phyloP scores from a whole-genome alignment of 1,140 invertebrate species.

The Drosophila gunungcola region DNA sequence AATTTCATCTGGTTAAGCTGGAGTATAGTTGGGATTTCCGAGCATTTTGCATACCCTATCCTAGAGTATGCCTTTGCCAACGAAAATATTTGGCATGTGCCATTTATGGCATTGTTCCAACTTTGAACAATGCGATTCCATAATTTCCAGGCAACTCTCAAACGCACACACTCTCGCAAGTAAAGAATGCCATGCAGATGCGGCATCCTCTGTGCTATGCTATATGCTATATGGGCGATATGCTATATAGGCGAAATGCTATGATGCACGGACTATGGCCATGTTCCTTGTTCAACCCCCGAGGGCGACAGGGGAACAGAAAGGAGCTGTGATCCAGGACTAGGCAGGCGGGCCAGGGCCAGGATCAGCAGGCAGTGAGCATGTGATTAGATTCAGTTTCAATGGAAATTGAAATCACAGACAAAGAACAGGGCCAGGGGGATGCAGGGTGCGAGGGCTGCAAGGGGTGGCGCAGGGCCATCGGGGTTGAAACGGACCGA shows the following conservation, averaged over 20 bases:
- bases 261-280: slow-evolving; percentile 28
- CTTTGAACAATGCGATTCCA: slow-evolving; percentile 70
- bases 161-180: slow-evolving; percentile 13
- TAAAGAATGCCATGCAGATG: slow-evolving; percentile 65
- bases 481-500: slow-evolving; percentile 63
- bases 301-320: slow-evolving; percentile 16
- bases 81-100: slow-evolving; percentile 80
- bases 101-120: slow-evolving; percentile 79
- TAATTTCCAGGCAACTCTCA: slow-evolving; percentile 69
- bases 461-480: slow-evolving; percentile 29
- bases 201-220: slow-evolving; percentile 45
- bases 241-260: slow-evolving; percentile 21
- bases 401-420: slow-evolving; percentile 82
- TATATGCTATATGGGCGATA: slow-evolving; percentile 45
- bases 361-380: slow-evolving; percentile 72
- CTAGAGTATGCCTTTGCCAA: slow-evolving; percentile 35
- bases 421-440: slow-evolving; percentile 51
- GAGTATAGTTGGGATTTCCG: not conserved
- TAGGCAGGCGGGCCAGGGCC: slow-evolving; percentile 41
- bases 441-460: not conserved
- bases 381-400: slow-evolving; percentile 83
- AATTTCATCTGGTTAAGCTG: not conserved
- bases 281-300: slow-evolving; percentile 31
- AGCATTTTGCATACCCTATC: slow-evolving; percentile 1
- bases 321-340: slow-evolving; percentile 16